Base-by-base conservation (phyloP, 2,113 vertebrate genomes). In the human region DNA sequence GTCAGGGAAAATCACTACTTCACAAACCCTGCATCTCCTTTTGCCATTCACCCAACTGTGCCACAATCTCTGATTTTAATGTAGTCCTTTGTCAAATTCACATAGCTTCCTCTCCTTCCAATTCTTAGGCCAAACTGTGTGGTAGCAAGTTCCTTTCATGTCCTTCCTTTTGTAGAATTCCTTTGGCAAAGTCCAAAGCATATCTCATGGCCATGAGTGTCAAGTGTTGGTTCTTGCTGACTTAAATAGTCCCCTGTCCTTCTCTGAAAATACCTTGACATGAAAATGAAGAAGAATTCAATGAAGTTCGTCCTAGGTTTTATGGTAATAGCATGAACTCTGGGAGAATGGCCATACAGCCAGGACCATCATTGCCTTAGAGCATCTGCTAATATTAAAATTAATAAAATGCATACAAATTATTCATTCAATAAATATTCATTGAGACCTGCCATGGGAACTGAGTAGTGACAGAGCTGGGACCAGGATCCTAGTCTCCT, bases 311-410 rank as follows among this genome's bases (percentile, higher is more conserved):
- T 80, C 70, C 23, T 61, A 40, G 20, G 52, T 11, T 84, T 90
- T 35, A 45, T 30, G n/a, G 16, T 14, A 92, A 90, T 85, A 59
- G 12, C 27, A 61, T 35, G 52, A 85, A 8, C 76, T 40, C 30
- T 35, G 68, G 38, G 73, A 80, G 13, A 78, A 52, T 11, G 45
- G 45, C 52, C 87, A 57, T 35, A 6, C 23, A 25, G 59, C 32
- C 20, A 73, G 45, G 38, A 95, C 25, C 55, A 6, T 55, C 20
- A 8, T 4, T 23, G 66, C 55, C 27, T 61, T n/a, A 32, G 25
- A 93, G 45, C 50, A 55, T 40, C 89, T 81, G 5, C 59, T 97
- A 78, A 50, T 66, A 79, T 83, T 93, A 90, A 90, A 35, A 92
- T 94, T 72, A 88, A 95, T 55, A 90, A 81, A 43, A 72, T 35